phyloP scores from a whole-genome alignment of 2,888 invertebrate species.

The Ypsolopha scabrella region DNA sequence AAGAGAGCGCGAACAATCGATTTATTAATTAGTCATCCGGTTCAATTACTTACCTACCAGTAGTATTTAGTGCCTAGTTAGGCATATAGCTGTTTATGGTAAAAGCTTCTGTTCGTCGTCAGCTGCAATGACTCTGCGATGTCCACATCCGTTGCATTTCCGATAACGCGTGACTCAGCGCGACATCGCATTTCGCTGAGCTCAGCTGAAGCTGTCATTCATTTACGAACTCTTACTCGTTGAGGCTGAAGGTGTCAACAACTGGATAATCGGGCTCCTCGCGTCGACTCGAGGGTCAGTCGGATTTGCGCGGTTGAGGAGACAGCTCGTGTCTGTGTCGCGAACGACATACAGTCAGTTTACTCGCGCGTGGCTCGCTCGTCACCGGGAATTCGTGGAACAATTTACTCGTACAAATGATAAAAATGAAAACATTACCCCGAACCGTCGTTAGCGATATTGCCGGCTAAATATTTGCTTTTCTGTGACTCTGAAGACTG shows the following conservation, averaged over 20 bases:
- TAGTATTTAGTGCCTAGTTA: conserved; percentile 14
- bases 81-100: conserved; percentile 33
- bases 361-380: conserved; percentile 26
- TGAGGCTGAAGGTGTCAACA: background rate
- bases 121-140: conserved; percentile 44
- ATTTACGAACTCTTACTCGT: background rate
- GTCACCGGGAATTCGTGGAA: conserved; percentile 25
- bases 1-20: conserved; percentile 29
- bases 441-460: conserved; percentile 19
- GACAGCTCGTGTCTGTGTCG: conserved; percentile 29
- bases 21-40: conserved; percentile 45
- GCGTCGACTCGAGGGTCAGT: conserved; percentile 25
- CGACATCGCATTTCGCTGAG: conserved; percentile 6
- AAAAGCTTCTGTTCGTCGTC: conserved; percentile 43
- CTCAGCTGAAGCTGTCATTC: background rate
- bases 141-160: conserved; percentile 55
- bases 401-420: conserved; percentile 22
- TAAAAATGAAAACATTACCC: conserved; percentile 47
- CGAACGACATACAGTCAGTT: conserved; percentile 18
- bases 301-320: conserved; percentile 24
- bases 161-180: conserved; percentile 59
- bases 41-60: conserved; percentile 34
- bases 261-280: background rate
- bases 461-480: conserved; percentile 24
- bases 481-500: conserved; percentile 12